Percentiles rank a stretch among this genome's conserved stretches.
These are phyloP conservation scores for Tachysurus fulvidraco DNA, from an alignment of 2,113 vertebrate species.

Conservation along the genomic window DNA sequence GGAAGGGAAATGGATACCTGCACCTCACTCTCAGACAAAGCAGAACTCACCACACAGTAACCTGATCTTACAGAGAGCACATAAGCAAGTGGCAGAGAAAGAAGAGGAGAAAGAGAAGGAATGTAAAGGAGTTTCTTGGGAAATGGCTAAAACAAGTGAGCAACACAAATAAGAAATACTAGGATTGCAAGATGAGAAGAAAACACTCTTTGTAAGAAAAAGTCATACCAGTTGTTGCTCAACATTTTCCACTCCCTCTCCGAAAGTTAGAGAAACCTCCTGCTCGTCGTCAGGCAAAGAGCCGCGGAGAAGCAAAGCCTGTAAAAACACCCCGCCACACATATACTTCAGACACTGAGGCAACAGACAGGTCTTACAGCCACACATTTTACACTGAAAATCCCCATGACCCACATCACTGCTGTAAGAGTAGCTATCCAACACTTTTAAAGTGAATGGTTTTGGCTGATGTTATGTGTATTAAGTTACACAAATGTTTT, in stretches of 20 bases:
- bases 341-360: neutral
- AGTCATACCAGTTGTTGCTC: slow-evolving; percentile 89
- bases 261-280: slow-evolving; percentile 79
- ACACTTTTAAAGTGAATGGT: neutral
- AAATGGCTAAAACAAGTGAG: slow-evolving; percentile 28
- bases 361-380: neutral
- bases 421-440: neutral
- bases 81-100: neutral
- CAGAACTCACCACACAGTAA: slow-evolving; percentile 50
- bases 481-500: neutral
- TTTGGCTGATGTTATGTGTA: neutral
- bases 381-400: neutral
- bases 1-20: slow-evolving; percentile 50
- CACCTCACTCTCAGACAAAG: slow-evolving; percentile 47
- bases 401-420: neutral
- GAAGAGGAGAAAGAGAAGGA: slow-evolving; percentile 43
- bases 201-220: neutral
- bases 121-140: neutral
- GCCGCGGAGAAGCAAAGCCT: slow-evolving; percentile 90
- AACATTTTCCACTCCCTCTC: slow-evolving; percentile 76
- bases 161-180: slow-evolving; percentile 6
- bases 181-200: neutral
- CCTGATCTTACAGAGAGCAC: slow-evolving; percentile 40
- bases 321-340: slow-evolving; percentile 46
- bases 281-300: slow-evolving; percentile 91